Conservation (phyloP, 1,140 invertebrate genomes). For the Lucilia sericata region DNA sequence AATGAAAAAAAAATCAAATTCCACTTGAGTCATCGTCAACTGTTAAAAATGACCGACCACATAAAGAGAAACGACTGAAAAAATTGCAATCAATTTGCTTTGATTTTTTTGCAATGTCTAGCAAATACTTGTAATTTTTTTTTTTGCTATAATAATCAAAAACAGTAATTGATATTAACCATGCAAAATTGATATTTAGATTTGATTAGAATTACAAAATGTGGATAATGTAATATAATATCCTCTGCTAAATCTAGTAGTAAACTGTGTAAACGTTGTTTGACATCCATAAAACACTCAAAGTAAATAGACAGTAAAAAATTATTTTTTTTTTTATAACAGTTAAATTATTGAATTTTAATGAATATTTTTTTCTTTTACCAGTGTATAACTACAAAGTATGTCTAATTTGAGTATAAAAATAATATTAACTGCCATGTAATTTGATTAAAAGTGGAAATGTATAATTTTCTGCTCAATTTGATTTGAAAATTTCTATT, state of each 20-base stretch:
- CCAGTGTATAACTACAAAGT: background rate
- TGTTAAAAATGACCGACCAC: background rate
- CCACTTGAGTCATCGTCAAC: background rate
- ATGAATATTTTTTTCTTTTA: background rate
- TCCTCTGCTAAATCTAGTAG: background rate
- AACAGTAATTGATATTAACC: background rate
- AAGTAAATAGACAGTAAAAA: background rate
- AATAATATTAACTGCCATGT: background rate
- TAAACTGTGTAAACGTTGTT: background rate
- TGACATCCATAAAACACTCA: background rate
- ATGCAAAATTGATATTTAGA: background rate
- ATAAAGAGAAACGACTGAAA: background rate
- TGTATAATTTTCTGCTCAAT: conserved; percentile 16
- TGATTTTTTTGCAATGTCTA: background rate
- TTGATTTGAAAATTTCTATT: background rate
- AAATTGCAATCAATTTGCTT: background rate
- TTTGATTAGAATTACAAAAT: background rate
- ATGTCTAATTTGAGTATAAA: background rate
- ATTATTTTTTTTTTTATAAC: no score
- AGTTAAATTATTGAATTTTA: no score
- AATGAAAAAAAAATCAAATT: background rate
- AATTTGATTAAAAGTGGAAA: conserved; percentile 5
- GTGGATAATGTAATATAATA: background rate
- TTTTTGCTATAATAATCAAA: background rate
- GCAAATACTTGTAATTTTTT: background rate